These are phyloP conservation scores for Rhabdophis nuchalis DNA, from an alignment of 2,797 vertebrate species.

Conservation along the genomic window DNA sequence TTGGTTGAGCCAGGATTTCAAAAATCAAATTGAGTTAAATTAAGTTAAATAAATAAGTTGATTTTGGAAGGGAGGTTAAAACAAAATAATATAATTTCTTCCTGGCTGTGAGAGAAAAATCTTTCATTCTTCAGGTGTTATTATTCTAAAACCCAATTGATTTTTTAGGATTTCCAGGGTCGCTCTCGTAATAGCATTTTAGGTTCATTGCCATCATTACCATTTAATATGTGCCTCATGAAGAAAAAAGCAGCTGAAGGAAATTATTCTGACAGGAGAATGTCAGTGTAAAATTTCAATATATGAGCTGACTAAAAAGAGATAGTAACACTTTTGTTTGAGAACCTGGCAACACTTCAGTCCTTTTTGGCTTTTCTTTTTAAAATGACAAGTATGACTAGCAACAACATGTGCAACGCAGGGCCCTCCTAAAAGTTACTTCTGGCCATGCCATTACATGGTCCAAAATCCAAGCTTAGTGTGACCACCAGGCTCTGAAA, in stretches of 20 bases:
- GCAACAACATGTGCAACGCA: neutral
- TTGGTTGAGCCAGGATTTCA: conserved; percentile 31
- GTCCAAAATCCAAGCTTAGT: neutral
- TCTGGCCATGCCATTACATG: neutral
- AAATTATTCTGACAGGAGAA: conserved; percentile 56
- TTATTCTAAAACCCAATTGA: conserved; percentile 25
- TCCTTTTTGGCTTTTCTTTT: conserved; percentile 51
- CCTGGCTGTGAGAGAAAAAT: conserved; percentile 28
- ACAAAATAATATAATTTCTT: conserved; percentile 3
- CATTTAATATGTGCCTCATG: conserved; percentile 20
- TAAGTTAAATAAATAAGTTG: conserved; percentile 9
- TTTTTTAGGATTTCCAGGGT: conserved; percentile 26
- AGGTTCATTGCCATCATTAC: neutral
- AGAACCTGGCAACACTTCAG: conserved; percentile 62
- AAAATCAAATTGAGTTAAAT: conserved; percentile 44
- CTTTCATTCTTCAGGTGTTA: conserved; percentile 47
- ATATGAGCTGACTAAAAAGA: conserved; percentile 57
- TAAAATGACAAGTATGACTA: conserved; percentile 43
- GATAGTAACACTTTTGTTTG: conserved; percentile 63
- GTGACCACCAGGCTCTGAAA: neutral
- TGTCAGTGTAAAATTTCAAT: conserved; percentile 60
- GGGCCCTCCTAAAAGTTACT: neutral
- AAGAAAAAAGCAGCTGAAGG: conserved; percentile 46
- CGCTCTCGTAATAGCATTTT: conserved; percentile 31
- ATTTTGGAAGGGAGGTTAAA: conserved; percentile 27